A percentile compares a stretch with the other conserved stretches of the same genome.
These are phyloP conservation scores for Cryptus armator DNA, from an alignment of 2,888 invertebrate genomes.

Conservation along the genomic window DNA sequence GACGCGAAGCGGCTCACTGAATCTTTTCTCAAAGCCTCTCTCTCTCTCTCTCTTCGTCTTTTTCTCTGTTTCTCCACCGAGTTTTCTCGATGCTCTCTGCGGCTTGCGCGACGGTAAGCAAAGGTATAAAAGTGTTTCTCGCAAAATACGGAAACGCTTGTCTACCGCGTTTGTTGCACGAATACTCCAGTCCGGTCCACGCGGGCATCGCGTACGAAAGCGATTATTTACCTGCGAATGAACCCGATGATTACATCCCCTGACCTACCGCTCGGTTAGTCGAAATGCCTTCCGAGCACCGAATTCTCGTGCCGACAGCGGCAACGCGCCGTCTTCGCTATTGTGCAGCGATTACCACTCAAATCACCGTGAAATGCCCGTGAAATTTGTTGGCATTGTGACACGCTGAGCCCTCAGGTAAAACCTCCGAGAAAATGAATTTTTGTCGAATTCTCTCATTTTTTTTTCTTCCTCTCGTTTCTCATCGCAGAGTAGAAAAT, in stretches of 20 bases:
- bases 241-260: constrained; percentile 76
- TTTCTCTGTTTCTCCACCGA: neutral
- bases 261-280: constrained; percentile 68
- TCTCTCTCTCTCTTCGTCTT: constrained; percentile 18
- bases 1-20: constrained; percentile 24
- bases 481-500: neutral
- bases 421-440: constrained; percentile 40
- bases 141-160: constrained; percentile 10
- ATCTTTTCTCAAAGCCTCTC: constrained; percentile 39
- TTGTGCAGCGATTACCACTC: constrained; percentile 82
- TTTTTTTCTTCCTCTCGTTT: neutral
- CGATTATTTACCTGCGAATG: constrained; percentile 77
- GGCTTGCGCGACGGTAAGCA: constrained; percentile 23
- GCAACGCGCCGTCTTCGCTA: constrained; percentile 71
- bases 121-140: constrained; percentile 48
- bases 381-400: constrained; percentile 79
- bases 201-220: constrained; percentile 51
- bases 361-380: constrained; percentile 83
- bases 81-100: constrained; percentile 5
- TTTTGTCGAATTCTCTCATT: constrained; percentile 18
- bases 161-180: neutral
- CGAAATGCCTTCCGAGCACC: constrained; percentile 57
- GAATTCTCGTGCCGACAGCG: constrained; percentile 60
- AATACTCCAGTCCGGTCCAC: neutral
- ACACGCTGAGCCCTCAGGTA: constrained; percentile 56